Evolutionary conservation across 92 coral and sea anemone species (phyloP).

Genomic region (Actinostola sp.): DNA sequence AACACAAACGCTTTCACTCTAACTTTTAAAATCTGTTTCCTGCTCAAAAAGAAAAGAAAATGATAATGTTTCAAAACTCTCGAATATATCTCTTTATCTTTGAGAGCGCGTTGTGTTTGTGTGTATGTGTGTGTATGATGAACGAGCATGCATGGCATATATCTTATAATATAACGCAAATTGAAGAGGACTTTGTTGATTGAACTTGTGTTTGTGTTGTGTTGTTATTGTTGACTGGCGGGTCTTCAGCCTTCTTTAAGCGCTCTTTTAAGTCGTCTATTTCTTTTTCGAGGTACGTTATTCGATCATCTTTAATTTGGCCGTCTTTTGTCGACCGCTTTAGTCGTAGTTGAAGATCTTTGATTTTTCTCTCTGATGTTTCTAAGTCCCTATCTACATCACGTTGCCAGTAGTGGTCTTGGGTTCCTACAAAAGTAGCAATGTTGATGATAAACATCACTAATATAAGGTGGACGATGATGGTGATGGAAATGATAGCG

Average conservation of each 20-base stretch:
- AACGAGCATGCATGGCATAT: too few relatives aligned
- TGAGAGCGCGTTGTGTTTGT: too few relatives aligned
- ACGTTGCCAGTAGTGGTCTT: constrained; percentile 33
- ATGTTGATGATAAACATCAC: not conserved
- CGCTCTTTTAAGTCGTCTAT: constrained; percentile 78
- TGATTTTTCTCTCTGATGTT: constrained; percentile 88
- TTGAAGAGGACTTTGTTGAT: constrained; percentile 41
- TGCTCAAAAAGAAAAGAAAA: too few relatives aligned
- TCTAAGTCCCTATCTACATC: constrained; percentile 88
- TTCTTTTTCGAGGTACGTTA: constrained; percentile 84
- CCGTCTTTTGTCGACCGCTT: constrained; percentile 95
- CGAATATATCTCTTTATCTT: too few relatives aligned
- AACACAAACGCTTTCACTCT: too few relatives aligned
- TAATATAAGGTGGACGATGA: too few relatives aligned
- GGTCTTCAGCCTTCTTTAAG: constrained; percentile 69
- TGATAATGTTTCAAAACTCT: too few relatives aligned
- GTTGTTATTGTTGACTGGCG: constrained; percentile 54
- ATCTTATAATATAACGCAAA: constrained; percentile 73
- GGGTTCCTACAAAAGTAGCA: not conserved
- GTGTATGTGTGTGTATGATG: too few relatives aligned
- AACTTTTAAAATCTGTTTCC: too few relatives aligned
- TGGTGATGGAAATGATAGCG: too few relatives aligned
- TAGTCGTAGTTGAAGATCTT: constrained; percentile 90
- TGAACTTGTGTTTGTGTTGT: constrained; percentile 29
- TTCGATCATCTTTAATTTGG: constrained; percentile 85